A percentile compares a stretch with the other conserved stretches of the same genome.
Conservation (phyloP, 1,140 invertebrate genomes). For the Dreissena polymorpha region DNA sequence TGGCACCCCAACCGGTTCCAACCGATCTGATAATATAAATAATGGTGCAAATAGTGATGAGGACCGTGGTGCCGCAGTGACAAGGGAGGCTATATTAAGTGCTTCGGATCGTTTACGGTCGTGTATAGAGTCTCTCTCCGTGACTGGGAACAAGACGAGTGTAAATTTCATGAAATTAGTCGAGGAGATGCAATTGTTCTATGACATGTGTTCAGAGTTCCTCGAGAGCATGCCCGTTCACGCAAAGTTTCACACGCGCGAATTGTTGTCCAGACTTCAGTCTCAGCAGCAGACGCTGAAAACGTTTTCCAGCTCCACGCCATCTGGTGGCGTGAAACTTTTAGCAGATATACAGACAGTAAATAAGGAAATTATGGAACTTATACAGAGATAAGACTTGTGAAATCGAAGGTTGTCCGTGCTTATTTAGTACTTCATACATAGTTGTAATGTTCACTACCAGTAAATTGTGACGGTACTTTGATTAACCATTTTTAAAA, state of each 20-base stretch:
- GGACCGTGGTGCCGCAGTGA: conserved; percentile 60
- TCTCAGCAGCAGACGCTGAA: conserved; percentile 88
- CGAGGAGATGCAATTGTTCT: conserved; percentile 75
- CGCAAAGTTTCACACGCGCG: conserved; percentile 93
- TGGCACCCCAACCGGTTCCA: conserved; percentile 40
- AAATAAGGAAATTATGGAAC: conserved; percentile 90
- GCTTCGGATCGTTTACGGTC: conserved; percentile 66
- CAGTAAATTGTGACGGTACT: not conserved
- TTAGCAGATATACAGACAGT: conserved; percentile 88
- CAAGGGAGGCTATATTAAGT: conserved; percentile 69
- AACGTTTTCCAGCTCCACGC: conserved; percentile 82
- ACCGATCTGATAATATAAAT: conserved; percentile 64
- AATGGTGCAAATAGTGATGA: conserved; percentile 51
- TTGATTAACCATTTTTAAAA: not conserved
- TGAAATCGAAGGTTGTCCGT: not conserved
- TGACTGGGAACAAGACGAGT: conserved; percentile 72
- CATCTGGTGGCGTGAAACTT: conserved; percentile 82
- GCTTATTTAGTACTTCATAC: not conserved
- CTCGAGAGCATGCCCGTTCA: conserved; percentile 86
- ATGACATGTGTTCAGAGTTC: conserved; percentile 73
- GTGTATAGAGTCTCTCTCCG: conserved; percentile 69
- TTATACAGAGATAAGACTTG: conserved; percentile 86
- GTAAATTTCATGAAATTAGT: conserved; percentile 77
- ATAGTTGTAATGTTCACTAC: not conserved
- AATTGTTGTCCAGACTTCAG: conserved; percentile 90